Base-by-base conservation (phyloP, 2,888 invertebrate genomes). In the Archaeoteleia sp. region DNA sequence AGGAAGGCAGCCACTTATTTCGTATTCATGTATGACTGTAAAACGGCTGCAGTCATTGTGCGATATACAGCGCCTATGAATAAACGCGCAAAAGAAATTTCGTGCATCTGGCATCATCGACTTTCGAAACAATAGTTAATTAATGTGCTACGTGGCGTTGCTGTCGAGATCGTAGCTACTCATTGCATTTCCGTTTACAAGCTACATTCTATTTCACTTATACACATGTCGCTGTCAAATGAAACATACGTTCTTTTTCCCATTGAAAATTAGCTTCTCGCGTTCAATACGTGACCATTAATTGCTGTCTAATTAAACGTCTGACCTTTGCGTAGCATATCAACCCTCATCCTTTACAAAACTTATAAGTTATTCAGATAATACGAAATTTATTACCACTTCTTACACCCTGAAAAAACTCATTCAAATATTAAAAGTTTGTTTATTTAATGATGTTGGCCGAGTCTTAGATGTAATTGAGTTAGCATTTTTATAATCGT, bases 91-190 rank as follows among this genome's bases (percentile, higher is more conserved):
- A 48, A 30, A 53, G 55, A 67, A 55, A 57, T 51, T 65, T 46
- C 48, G 45, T 51, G 63, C 63, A 55, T 63, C 39, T 66, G 68
- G 67, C 68, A 66, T 70, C 54, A 70, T 73, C 60, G 71, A 65
- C 68, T 70, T 68, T 45, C 61, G 66, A 68, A 70, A 73, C 74
- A 74, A 72, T 76, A 77, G 73, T 79, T 79, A 77, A 79, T 79
- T 79, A 79, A 77, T 75, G 68, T 57, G 65, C 70, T 60, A 57
- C 72, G 70, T 67, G 70, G 70, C 73, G 74, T 72, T 66, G 69
- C 68, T 69, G 71, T 73, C 70, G 65, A 70, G 62, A 67, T 61
- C 72, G 51, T 71, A 54, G 66, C 70, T 66, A 70, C 65, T 54
- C 65, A 46, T 45, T 48, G 60, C 60, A 49, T 67, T 67, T 66